Evolutionary conservation across 2,888 invertebrate genomes (phyloP), one percentile per base, ranked within the genome.

Genomic region (Brachyptera putata): DNA sequence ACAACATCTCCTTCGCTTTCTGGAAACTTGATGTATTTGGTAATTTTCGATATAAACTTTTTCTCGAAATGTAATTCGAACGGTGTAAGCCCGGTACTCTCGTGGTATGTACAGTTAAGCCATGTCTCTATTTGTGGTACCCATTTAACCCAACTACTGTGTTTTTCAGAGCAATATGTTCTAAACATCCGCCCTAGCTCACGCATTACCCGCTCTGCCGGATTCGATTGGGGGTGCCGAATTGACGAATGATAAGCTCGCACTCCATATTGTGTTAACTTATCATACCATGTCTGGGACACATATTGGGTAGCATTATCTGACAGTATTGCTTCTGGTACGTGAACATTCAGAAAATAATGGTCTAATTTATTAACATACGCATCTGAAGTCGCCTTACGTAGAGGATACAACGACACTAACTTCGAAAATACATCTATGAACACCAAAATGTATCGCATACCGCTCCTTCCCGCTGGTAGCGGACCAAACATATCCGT

Each of bases 331-430:
- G 25, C 25, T 9, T 24, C 16, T 11, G 13, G 25, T 14, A 25
- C 24, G 5, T 49, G 49, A n/a, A 49, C 25, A 14, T 24, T 25
- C 2, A 49, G 11, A 49, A 49, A 49, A n/a, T 49, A 49, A 11
- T 16, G 16, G 11, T n/a, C 14, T 9, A 25, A 5, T 9, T 16
- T 11, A 16, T 25, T 22, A 9, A 49, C 16, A 25, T 22, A 25
- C 25, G 49, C 22, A 26, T 49, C 24, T 11, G 49, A 49, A 49
- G 49, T 49, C 13, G 49, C 49, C 26, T 49, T 49, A 16, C 49
- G 49, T 26, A 49, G 25, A 4, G 49, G n/a, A 16, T 49, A 49
- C 5, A 49, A 16, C 13, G 11, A 25, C n/a, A 49, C 49, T 16
- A 49, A 13, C 25, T 49, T 43, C 11, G 43, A 18, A 11, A 43